Evolutionary conservation across 2,888 invertebrate genomes (phyloP).

Genomic region (Digitonthophagus gazella): DNA sequence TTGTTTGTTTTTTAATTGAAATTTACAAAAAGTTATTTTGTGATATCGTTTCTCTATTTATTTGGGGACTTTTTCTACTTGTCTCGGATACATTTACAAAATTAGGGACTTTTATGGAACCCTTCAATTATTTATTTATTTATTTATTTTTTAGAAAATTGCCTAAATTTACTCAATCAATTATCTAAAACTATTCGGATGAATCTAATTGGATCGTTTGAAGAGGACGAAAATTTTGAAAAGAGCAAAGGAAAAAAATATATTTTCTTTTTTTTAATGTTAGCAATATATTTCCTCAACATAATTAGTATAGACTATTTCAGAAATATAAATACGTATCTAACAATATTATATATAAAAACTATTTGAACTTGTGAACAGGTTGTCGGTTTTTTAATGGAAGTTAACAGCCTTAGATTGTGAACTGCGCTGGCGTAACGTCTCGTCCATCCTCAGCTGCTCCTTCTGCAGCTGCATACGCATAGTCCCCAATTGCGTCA

Average conservation of each 20-base stretch:
- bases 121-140: too few species aligned
- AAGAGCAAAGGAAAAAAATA: conserved; percentile 2
- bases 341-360: conserved; percentile 33
- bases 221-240: too few species aligned
- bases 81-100: too few species aligned
- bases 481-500: conserved; percentile 69
- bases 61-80: too few species aligned
- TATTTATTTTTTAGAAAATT: too few species aligned
- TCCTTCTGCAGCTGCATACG: conserved; percentile 66
- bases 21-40: too few species aligned
- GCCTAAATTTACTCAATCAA: too few species aligned
- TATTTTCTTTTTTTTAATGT: conserved; percentile 11
- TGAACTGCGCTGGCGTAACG: conserved; percentile 46
- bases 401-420: conserved; percentile 50
- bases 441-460: conserved; percentile 60
- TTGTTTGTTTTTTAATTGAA: too few species aligned
- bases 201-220: too few species aligned
- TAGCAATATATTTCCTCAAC: conserved; percentile 27
- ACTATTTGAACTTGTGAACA: conserved; percentile 33
- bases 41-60: too few species aligned
- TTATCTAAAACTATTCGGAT: too few species aligned
- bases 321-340: conserved; percentile 30
- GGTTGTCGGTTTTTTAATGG: conserved; percentile 37
- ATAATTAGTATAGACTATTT: conserved; percentile 24
- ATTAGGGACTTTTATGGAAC: too few species aligned